phyloP scores from a whole-genome alignment of 2,797 vertebrate genomes.

The Menidia menidia region DNA sequence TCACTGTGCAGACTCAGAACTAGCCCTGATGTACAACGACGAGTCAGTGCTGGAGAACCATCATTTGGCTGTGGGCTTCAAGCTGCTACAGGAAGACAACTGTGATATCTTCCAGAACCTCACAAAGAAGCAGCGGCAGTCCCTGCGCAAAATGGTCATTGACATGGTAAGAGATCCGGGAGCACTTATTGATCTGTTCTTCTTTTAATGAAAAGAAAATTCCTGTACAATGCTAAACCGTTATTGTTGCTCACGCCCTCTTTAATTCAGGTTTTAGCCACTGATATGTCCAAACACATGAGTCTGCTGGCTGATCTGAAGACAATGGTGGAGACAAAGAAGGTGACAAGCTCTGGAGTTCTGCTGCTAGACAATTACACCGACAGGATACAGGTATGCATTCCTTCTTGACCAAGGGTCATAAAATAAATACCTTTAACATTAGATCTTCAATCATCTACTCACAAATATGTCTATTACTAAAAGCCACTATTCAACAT shows the following conservation, averaged over 20 bases:
- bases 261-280: slow-evolving; percentile 90
- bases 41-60: slow-evolving; percentile 97
- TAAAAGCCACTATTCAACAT: slow-evolving; percentile 1
- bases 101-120: slow-evolving; percentile 94
- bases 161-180: slow-evolving; percentile 88
- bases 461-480: neutral
- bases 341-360: slow-evolving; percentile 98
- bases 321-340: slow-evolving; percentile 99
- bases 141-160: slow-evolving; percentile 96
- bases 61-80: slow-evolving; percentile 94
- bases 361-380: slow-evolving; percentile 98
- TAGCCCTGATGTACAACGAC: slow-evolving; percentile 98
- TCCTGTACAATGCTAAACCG: slow-evolving; percentile 5
- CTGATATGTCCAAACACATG: slow-evolving; percentile 99
- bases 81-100: slow-evolving; percentile 92
- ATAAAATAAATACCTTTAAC: neutral
- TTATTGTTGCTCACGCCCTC: neutral
- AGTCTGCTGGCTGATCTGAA: slow-evolving; percentile 96
- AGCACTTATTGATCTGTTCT: neutral
- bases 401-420: neutral
- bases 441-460: too few species aligned
- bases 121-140: slow-evolving; percentile 95
- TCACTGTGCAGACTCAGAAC: slow-evolving; percentile 88
- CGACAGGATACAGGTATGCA: slow-evolving; percentile 93
- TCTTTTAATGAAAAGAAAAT: accelerated